A percentile compares a stretch with the other conserved stretches of the same genome.
Conservation (phyloP, 1,140 invertebrate species). For the Microplitis demolitor region DNA sequence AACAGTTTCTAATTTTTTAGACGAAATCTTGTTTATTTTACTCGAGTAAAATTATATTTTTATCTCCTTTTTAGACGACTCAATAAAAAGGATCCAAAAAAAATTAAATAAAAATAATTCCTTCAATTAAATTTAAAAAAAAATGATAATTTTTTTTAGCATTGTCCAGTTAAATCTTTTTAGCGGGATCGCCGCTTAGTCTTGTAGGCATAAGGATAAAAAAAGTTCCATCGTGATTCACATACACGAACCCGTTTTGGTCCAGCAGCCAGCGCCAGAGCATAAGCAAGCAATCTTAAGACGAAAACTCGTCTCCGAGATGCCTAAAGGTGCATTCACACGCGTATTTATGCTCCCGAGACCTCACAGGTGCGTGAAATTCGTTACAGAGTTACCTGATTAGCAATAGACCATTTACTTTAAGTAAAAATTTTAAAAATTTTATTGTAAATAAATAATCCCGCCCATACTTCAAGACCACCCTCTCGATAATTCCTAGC, state of each 20-base stretch:
- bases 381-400: background rate
- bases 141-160: background rate
- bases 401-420: background rate
- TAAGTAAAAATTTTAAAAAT: background rate
- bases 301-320: slow-evolving; percentile 26
- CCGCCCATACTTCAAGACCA: too few relatives aligned
- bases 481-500: too few relatives aligned
- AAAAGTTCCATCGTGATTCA: slow-evolving; percentile 26
- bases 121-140: background rate
- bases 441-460: background rate
- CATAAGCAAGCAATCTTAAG: background rate
- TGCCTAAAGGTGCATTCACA: slow-evolving; percentile 26
- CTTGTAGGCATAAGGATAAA: background rate
- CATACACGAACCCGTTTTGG: slow-evolving; percentile 26
- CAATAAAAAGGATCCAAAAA: too few relatives aligned
- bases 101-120: too few relatives aligned
- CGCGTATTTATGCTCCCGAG: background rate
- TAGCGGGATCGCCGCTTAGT: background rate
- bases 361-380: slow-evolving; percentile 3
- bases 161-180: background rate
- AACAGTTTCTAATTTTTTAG: too few relatives aligned
- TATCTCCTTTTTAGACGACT: too few relatives aligned
- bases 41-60: too few relatives aligned
- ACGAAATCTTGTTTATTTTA: too few relatives aligned
- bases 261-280: background rate